Conservation (phyloP, 2,888 invertebrate genomes). For the Stenodera caucasica region DNA sequence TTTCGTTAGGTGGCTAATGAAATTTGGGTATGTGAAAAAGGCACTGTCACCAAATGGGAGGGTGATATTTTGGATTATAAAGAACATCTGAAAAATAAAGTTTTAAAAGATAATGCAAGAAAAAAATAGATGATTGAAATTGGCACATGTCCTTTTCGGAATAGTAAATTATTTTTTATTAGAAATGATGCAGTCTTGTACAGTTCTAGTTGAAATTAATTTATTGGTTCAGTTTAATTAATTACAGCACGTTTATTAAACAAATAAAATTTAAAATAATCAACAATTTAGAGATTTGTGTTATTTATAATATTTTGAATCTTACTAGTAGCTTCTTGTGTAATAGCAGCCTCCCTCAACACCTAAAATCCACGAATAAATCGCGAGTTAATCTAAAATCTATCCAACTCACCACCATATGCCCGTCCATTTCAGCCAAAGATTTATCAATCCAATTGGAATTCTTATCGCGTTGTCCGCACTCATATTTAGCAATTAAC, state of each 20-base stretch:
- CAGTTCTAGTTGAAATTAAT: slow-evolving; percentile 29
- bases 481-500: slow-evolving; percentile 64
- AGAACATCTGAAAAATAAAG: slow-evolving; percentile 86
- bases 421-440: slow-evolving; percentile 67
- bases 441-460: slow-evolving; percentile 65
- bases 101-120: slow-evolving; percentile 70
- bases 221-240: slow-evolving; percentile 16
- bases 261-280: background rate
- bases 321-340: slow-evolving; percentile 56
- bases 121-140: slow-evolving; percentile 49
- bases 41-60: slow-evolving; percentile 94
- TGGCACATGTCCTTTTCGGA: background rate
- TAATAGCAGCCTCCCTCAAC: slow-evolving; percentile 58
- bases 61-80: slow-evolving; percentile 97
- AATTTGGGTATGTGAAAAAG: slow-evolving; percentile 99
- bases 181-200: slow-evolving; percentile 24
- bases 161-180: slow-evolving; percentile 29
- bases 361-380: slow-evolving; percentile 44
- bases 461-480: slow-evolving; percentile 57
- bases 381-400: too few species aligned
- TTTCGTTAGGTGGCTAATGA: slow-evolving; percentile 88
- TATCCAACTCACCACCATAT: slow-evolving; percentile 58
- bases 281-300: background rate
- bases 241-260: slow-evolving; percentile 4
- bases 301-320: slow-evolving; percentile 50